Percentiles rank a stretch among this genome's conserved stretches.
Conservation (phyloP, 2,113 vertebrate species). For the Gyps fulvus region DNA sequence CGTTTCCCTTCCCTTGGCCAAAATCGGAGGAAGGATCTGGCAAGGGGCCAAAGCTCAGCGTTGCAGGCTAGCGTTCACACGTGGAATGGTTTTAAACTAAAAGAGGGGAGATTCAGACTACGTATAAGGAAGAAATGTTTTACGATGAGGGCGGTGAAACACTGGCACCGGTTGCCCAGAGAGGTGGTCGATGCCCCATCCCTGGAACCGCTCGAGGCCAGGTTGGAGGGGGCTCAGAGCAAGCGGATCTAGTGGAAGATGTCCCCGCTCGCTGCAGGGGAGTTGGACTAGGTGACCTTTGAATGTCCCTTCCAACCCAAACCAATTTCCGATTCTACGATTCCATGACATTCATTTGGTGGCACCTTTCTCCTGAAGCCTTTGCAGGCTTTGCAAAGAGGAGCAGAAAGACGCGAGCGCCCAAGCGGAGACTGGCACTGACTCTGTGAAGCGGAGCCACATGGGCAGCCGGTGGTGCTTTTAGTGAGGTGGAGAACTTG, state of each 20-base stretch:
- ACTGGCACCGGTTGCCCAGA: not conserved
- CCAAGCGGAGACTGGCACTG: not conserved
- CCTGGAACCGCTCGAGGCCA: not conserved
- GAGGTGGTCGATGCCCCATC: no score
- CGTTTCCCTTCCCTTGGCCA: not conserved
- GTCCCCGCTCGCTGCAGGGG: not conserved
- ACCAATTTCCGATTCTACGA: not conserved
- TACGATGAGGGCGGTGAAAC: no score
- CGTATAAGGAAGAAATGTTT: not conserved
- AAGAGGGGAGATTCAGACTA: not conserved
- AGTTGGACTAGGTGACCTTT: no score
- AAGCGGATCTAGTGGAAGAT: no score
- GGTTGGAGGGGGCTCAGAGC: not conserved
- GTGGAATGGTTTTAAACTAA: not conserved
- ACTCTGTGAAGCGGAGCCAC: accelerated
- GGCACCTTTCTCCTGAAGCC: not conserved
- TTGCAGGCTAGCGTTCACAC: not conserved
- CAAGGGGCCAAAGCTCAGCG: not conserved
- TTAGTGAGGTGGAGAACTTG: not conserved
- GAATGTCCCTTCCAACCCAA: not conserved
- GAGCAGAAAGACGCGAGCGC: not conserved
- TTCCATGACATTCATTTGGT: not conserved
- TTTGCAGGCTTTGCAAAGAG: not conserved
- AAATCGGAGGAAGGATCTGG: not conserved
- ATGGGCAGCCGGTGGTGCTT: accelerated